These are phyloP conservation scores for Parauchenoglanis ngamensis DNA, from an alignment of 2,797 vertebrate species.

Conservation along the genomic window DNA sequence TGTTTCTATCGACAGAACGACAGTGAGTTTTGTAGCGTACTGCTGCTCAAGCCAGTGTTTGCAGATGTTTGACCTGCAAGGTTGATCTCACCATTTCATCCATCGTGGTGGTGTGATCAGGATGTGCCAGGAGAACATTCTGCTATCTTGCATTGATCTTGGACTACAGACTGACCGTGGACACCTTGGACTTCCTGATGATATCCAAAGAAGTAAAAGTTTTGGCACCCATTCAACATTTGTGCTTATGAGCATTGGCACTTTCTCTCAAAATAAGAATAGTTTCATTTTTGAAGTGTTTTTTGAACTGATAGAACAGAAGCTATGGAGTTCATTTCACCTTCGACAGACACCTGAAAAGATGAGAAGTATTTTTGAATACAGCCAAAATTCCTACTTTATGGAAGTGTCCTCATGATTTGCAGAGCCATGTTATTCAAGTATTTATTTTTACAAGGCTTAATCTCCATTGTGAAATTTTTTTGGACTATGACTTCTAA, in stretches of 20 bases:
- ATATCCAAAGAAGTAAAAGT: not conserved
- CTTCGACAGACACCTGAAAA: not conserved
- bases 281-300: not conserved
- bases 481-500: not conserved
- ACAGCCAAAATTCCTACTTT: not conserved
- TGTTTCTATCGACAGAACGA: slow-evolving; percentile 64
- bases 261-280: not conserved
- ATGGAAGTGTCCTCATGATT: not conserved
- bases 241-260: not conserved
- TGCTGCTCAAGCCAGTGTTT: slow-evolving; percentile 81
- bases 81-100: slow-evolving; percentile 59
- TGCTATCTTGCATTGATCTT: not conserved
- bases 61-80: slow-evolving; percentile 75
- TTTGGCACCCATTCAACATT: not conserved
- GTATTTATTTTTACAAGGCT: slow-evolving; percentile 30
- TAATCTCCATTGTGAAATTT: not conserved
- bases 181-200: not conserved
- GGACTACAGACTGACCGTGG: not conserved
- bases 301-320: not conserved
- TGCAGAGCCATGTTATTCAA: not conserved
- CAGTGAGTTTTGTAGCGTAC: slow-evolving; percentile 79
- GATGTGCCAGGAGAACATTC: not conserved
- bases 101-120: slow-evolving; percentile 11
- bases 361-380: slow-evolving; percentile 3
- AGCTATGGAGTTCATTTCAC: not conserved